Base-by-base conservation (phyloP, 2,113 vertebrate genomes). In the Castor canadensis region DNA sequence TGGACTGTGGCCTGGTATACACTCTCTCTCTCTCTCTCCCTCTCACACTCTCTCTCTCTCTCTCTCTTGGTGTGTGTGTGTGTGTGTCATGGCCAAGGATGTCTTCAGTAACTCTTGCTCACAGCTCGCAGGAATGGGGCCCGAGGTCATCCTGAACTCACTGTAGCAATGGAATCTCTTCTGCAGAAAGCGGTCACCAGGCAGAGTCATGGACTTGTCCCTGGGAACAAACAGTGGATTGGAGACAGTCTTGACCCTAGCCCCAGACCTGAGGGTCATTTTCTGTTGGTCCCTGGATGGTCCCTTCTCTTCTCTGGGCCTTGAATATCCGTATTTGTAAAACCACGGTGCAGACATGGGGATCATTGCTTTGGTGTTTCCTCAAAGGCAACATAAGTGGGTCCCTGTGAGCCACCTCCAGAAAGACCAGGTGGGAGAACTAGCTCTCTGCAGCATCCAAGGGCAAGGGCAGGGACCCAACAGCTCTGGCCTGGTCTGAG, bases 41-140 rank as follows among this genome's bases (percentile, higher is more conserved):
- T n/a, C n/a, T n/a, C n/a, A n/a, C n/a, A n/a, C n/a, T n/a, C n/a
- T n/a, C n/a, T n/a, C n/a, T n/a, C n/a, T n/a, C n/a, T n/a, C n/a
- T n/a, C n/a, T n/a, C n/a, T 32, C 49, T 28, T 3, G 30, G 45
- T 35, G 20, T 19, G 30, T n/a, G 17, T 47, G 17, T 20, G 49
- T 30, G 75, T n/a, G n/a, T n/a, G n/a, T n/a, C n/a, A n/a, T n/a
- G n/a, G 45, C 20, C 3, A 0, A 3, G 3, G 30, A 30, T 5
- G 9, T 52, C 30, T 60, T 12, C 12, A 38, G 45, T 0, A 35
- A 10, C 8, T 16, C 56, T 54, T 8, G 24, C 20, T 75, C 38
- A 47, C 4, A 17, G 45, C 38, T 81, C 9, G 0, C 13, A 35
- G 12, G 9, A 71, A 54, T 0, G 3, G 26, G 47, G 47, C 5